A percentile compares a stretch with the other conserved stretches of the same genome.
These are phyloP conservation scores for Pagetopsis macropterus DNA, from an alignment of 2,797 vertebrate genomes.

Conservation along the genomic window DNA sequence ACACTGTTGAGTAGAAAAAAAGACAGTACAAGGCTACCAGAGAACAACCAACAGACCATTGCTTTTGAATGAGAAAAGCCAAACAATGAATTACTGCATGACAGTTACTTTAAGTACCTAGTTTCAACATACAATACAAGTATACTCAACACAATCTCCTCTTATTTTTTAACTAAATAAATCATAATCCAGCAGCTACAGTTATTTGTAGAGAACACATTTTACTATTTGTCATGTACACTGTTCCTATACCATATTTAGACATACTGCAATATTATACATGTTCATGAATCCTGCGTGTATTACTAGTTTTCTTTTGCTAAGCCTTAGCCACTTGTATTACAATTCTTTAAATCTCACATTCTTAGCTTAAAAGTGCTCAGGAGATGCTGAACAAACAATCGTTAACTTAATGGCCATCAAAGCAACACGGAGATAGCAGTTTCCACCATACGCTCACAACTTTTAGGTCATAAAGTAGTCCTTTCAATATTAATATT, in stretches of 20 bases:
- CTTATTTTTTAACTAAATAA: conserved; percentile 54
- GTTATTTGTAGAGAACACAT: conserved; percentile 40
- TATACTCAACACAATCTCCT: conserved; percentile 47
- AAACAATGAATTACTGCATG: conserved; percentile 78
- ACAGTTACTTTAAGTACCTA: conserved; percentile 70
- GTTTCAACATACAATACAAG: conserved; percentile 63
- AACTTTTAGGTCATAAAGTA: conserved; percentile 48
- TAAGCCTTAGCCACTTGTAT: conserved; percentile 24
- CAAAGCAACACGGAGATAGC: conserved; percentile 67
- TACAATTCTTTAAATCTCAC: conserved; percentile 45
- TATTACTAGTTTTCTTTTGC: conserved; percentile 37
- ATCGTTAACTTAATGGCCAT: conserved; percentile 52
- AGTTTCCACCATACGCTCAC: conserved; percentile 53
- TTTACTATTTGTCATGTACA: conserved; percentile 41
- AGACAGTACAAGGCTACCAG: conserved; percentile 66
- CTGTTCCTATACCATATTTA: conserved; percentile 34
- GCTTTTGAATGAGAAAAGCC: conserved; percentile 71
- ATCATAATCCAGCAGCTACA: conserved; percentile 52
- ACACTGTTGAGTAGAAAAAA: conserved; percentile 72
- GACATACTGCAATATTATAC: conserved; percentile 56
- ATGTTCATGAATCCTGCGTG: conserved; percentile 34
- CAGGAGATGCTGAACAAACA: conserved; percentile 59
- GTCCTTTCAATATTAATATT: conserved; percentile 54
- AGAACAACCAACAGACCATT: conserved; percentile 57
- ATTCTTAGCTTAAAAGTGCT: conserved; percentile 51